Evolutionary conservation across 2,888 invertebrate species (phyloP).

Genomic region (Tipula helvola): DNA sequence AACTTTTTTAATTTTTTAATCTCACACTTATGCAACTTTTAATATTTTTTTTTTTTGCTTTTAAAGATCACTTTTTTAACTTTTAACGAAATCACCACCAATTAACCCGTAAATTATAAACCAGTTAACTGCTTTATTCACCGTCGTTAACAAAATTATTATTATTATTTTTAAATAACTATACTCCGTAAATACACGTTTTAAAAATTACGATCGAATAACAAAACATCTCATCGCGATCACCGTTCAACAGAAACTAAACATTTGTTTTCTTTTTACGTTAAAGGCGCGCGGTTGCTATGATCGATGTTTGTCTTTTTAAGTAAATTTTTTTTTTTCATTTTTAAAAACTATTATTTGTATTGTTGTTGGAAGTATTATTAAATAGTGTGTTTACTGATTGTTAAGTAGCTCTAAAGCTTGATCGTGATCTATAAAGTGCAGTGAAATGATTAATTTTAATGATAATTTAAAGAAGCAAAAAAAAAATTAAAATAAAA

Average conservation of each 20-base stretch:
- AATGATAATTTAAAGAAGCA: neutral
- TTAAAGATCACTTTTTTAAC: neutral
- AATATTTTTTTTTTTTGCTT: neutral
- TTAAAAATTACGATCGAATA: neutral
- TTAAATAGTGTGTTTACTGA: neutral
- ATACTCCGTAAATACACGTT: neutral
- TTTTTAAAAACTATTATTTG: neutral
- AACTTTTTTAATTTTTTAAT: neutral
- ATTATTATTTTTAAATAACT: neutral
- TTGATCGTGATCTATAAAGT: neutral
- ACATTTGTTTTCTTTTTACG: neutral
- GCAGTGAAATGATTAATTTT: neutral
- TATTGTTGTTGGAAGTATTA: neutral
- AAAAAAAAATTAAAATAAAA: neutral
- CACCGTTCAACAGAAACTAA: slow-evolving; percentile 5
- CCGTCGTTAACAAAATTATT: neutral
- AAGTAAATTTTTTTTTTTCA: neutral
- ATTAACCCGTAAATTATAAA: neutral
- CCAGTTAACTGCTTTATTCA: neutral
- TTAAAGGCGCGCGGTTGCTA: neutral
- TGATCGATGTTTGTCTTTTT: neutral
- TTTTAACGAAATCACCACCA: neutral
- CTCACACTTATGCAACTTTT: neutral
- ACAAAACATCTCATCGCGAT: neutral
- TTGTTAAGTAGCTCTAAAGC: neutral